Evolutionary conservation across 2,888 invertebrate genomes (phyloP), one percentile per base, ranked within the genome.

Genomic region (Lacanobia oleracea): DNA sequence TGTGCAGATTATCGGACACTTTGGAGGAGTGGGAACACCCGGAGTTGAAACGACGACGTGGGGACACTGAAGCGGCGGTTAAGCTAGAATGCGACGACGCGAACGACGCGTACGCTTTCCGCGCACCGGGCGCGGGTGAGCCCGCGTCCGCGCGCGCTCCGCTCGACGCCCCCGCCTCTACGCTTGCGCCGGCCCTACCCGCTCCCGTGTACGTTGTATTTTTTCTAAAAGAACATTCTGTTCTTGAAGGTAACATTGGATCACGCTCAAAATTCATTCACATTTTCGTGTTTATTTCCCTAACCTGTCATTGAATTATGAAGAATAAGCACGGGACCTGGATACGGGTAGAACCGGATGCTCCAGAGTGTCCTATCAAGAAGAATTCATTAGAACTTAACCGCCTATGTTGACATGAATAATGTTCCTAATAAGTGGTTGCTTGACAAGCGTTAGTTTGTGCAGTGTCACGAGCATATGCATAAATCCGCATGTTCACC

Each of bases 71-170:
- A 91, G 93, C 97, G 91, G 97, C 97, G 86, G 97, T 97, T 86
- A 98, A 98, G 94, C 91, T 97, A 87, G 97, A 98, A 93, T 97
- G 97, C 88, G 97, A 97, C 90, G 97, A 97, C 88, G 97, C 97
- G 60, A 97, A 96, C 89, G 97, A 97, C 87, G 97, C 97, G 91
- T 98, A 97, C 93, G 95, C 97, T 82, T 97, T 97, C 92, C 96
- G 97, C 85, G 96, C 97, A 85, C 93, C 95, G 62, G 91, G 91
- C 72, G 91, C 91, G 75, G 88, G 86, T 59, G 89, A 88, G 75
- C 87, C 87, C 72, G 84, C 95, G 66, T 76, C 86, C 76, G 85
- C 87, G 66, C 77, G 81, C 71, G 73, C 73, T 61, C 86, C 79
- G 81, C 84, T 78, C 18, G 88, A 86, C 77, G 78, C 67, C 51